phyloP scores from a whole-genome alignment of 2,797 vertebrate genomes.

The Megalops cyprinoides region DNA sequence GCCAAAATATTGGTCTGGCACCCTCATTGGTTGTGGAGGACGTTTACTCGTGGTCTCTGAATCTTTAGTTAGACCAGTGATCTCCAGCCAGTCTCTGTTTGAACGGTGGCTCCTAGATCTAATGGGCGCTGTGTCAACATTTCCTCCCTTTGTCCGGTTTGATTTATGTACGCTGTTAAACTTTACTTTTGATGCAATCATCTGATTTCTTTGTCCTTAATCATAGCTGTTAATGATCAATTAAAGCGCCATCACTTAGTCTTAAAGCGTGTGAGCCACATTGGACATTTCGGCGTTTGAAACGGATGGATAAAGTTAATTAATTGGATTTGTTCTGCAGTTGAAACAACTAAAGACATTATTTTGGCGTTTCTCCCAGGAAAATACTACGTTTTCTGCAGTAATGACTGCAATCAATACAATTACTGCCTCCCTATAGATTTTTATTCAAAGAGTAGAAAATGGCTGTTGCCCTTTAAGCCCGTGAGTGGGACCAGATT shows the following conservation, averaged over 20 bases:
- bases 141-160: neutral
- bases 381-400: slow-evolving; percentile 19
- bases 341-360: slow-evolving; percentile 24
- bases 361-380: neutral
- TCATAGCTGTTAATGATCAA: slow-evolving; percentile 22
- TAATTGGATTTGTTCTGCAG: slow-evolving; percentile 27
- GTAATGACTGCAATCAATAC: slow-evolving; percentile 39
- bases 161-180: too few species aligned
- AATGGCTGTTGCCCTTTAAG: slow-evolving; percentile 33
- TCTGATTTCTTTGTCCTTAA: neutral
- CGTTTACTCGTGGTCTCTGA: too few species aligned
- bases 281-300: slow-evolving; percentile 15
- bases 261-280: slow-evolving; percentile 12
- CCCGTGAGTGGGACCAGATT: slow-evolving; percentile 21
- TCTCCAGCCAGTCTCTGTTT: too few species aligned
- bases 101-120: too few species aligned
- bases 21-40: too few species aligned
- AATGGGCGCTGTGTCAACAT: neutral
- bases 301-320: slow-evolving; percentile 24
- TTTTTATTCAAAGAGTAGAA: slow-evolving; percentile 25
- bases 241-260: slow-evolving; percentile 27
- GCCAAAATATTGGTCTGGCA: too few species aligned
- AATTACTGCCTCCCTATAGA: slow-evolving; percentile 25
- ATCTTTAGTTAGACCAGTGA: too few species aligned
- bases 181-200: neutral